Evolutionary conservation across 2,888 invertebrate species (phyloP), one percentile per base, ranked within the genome.

Genomic region (Xestia sexstrigata): DNA sequence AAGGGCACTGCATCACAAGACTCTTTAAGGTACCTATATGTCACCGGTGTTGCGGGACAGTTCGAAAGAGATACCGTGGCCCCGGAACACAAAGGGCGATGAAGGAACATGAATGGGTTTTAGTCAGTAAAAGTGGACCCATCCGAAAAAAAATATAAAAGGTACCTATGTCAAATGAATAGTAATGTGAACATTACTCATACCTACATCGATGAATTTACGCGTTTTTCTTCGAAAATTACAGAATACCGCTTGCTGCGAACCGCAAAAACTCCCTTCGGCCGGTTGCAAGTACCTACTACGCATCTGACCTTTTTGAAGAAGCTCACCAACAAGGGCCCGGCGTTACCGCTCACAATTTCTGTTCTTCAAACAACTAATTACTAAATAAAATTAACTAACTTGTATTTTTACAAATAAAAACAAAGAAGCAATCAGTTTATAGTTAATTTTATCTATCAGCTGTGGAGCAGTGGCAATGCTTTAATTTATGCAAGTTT

Each of bases 121-220:
- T n/a, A n/a, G n/a, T n/a, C n/a, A n/a, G n/a, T n/a, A n/a, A n/a
- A n/a, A n/a, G n/a, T n/a, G n/a, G n/a, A n/a, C n/a, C n/a, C n/a
- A n/a, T n/a, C n/a, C n/a, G n/a, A n/a, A n/a, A n/a, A n/a, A n/a
- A n/a, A n/a, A n/a, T n/a, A n/a, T n/a, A n/a, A n/a, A n/a, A n/a
- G n/a, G n/a, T n/a, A n/a, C n/a, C n/a, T n/a, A n/a, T 71, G 30
- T 60, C 49, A 49, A 30, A 45, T 79, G 23, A 70, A 63, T n/a
- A 11, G 9, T 52, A 23, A 52, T 23, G 52, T 23, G 52, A 52
- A 52, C 23, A 52, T 52, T 20, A 4, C 23, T 23, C 2, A 9
- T 9, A 35, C 35, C 35, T 35, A 52, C 23, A 49, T 26, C 15
- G 55, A 15, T 15, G 15, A 58, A 52, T 23, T 23, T 9, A 20